These are phyloP conservation scores for Rhagium mordax DNA, from an alignment of 2,888 invertebrate species.

Conservation along the genomic window DNA sequence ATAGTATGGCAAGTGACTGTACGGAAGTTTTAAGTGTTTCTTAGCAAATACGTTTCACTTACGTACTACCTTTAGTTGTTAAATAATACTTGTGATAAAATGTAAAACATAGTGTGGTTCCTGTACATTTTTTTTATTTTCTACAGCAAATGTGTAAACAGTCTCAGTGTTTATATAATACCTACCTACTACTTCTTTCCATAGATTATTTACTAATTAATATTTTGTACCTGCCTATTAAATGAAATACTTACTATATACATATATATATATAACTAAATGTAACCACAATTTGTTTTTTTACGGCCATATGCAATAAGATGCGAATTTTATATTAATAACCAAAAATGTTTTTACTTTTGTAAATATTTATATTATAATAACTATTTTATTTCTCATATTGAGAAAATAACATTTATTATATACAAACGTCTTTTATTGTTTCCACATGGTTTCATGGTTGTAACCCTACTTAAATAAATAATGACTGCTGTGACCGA, in stretches of 20 bases:
- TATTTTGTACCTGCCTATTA: slow-evolving; percentile 32
- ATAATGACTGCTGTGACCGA: no score
- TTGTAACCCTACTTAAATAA: no score
- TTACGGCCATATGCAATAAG: slow-evolving; percentile 12
- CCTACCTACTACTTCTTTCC: not conserved
- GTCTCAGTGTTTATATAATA: not conserved
- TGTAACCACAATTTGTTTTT: not conserved
- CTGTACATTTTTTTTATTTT: slow-evolving; percentile 13
- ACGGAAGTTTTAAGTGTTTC: not conserved
- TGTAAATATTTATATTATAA: slow-evolving; percentile 15
- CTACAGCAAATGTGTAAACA: not conserved
- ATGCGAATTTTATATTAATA: slow-evolving; percentile 26
- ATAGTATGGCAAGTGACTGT: not conserved
- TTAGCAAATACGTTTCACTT: not conserved
- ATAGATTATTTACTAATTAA: slow-evolving; percentile 15
- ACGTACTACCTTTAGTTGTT: slow-evolving; percentile 7
- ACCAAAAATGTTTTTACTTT: slow-evolving; percentile 32
- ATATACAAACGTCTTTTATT: slow-evolving; percentile 17
- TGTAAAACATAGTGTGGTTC: slow-evolving; percentile 10
- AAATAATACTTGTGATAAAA: slow-evolving; percentile 27
- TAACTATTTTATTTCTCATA: slow-evolving; percentile 35
- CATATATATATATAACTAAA: not conserved
- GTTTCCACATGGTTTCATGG: not conserved
- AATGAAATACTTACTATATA: slow-evolving; percentile 7
- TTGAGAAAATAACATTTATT: slow-evolving; percentile 40